A percentile compares a stretch with the other conserved stretches of the same genome.
Conservation (phyloP, 1,140 invertebrate species). For the Drosophila pandora region DNA sequence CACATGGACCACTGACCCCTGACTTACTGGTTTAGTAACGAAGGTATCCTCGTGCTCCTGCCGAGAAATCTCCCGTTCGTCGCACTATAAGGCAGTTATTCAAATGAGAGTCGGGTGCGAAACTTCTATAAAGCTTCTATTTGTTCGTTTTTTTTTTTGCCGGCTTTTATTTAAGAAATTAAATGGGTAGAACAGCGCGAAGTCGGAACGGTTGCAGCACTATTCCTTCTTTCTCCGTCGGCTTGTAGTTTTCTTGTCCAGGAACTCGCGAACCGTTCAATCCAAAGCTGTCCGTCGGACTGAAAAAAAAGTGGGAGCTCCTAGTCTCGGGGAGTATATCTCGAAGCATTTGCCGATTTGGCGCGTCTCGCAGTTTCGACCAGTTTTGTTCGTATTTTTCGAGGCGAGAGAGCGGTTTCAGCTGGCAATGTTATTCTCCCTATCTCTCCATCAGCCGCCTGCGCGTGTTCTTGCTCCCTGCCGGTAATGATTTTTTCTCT, state of each 20-base stretch:
- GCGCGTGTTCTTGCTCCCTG: slow-evolving; percentile 39
- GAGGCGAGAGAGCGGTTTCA: slow-evolving; percentile 8
- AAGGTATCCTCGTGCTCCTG: slow-evolving; percentile 35
- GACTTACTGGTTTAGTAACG: slow-evolving; percentile 26
- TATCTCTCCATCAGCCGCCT: slow-evolving; percentile 32
- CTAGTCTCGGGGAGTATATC: slow-evolving; percentile 47
- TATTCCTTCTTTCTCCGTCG: slow-evolving; percentile 27
- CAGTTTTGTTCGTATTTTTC: slow-evolving; percentile 12
- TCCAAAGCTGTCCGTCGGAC: slow-evolving; percentile 73
- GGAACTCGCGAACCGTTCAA: slow-evolving; percentile 70
- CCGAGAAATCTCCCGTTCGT: slow-evolving; percentile 6
- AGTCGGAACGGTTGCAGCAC: slow-evolving; percentile 57
- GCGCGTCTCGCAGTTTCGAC: slow-evolving; percentile 38
- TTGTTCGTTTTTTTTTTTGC: slow-evolving; percentile 8
- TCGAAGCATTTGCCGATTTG: slow-evolving; percentile 57
- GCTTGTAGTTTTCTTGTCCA: slow-evolving; percentile 19
- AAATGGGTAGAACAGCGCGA: slow-evolving; percentile 59
- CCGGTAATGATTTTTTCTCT: slow-evolving; percentile 44
- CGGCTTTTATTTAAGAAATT: slow-evolving; percentile 8
- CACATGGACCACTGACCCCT: slow-evolving; percentile 16
- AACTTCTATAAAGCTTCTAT: slow-evolving; percentile 3
- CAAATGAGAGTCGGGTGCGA: slow-evolving; percentile 8
- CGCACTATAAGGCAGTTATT: slow-evolving; percentile 30
- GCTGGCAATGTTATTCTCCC: slow-evolving; percentile 17
- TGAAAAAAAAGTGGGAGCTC: slow-evolving; percentile 29